A percentile compares a stretch with the other conserved stretches of the same genome.
Conservation (phyloP, 1,140 invertebrate genomes). For the Nymphalis io region DNA sequence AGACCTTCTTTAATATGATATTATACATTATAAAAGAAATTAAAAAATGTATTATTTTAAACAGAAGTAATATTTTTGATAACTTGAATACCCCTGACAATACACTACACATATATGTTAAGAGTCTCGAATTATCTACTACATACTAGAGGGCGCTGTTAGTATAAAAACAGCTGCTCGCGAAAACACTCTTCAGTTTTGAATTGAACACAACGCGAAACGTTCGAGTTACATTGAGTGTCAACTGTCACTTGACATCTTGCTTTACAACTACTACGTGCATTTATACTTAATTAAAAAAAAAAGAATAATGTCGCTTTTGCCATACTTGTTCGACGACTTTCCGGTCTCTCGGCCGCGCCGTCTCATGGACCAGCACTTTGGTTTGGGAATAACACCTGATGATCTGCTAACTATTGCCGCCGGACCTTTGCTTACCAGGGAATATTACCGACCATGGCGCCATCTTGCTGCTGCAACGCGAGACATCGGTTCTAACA, state of each 20-base stretch:
- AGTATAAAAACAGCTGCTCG: constrained; percentile 46
- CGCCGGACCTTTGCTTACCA: constrained; percentile 45
- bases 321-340: constrained; percentile 60
- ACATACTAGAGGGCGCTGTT: constrained; percentile 61
- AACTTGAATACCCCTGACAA: constrained; percentile 7
- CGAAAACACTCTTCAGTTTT: constrained; percentile 33
- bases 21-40: not conserved
- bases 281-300: constrained; percentile 7
- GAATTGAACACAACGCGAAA: constrained; percentile 33
- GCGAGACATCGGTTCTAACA: constrained; percentile 37
- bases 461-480: constrained; percentile 57
- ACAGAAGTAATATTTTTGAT: not conserved
- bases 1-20: not conserved
- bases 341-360: constrained; percentile 62
- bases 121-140: constrained; percentile 57
- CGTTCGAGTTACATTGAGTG: constrained; percentile 3
- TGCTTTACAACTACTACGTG: not conserved
- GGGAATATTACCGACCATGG: constrained; percentile 81
- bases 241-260: constrained; percentile 5
- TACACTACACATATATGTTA: constrained; percentile 10
- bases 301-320: constrained; percentile 62
- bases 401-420: constrained; percentile 79
- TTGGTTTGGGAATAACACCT: constrained; percentile 79
- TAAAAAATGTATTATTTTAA: not conserved
- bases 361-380: constrained; percentile 82